A percentile compares a stretch with the other conserved stretches of the same genome.
phyloP scores from a whole-genome alignment of 2,888 invertebrate genomes.

The Caenorhabditis sp. region DNA sequence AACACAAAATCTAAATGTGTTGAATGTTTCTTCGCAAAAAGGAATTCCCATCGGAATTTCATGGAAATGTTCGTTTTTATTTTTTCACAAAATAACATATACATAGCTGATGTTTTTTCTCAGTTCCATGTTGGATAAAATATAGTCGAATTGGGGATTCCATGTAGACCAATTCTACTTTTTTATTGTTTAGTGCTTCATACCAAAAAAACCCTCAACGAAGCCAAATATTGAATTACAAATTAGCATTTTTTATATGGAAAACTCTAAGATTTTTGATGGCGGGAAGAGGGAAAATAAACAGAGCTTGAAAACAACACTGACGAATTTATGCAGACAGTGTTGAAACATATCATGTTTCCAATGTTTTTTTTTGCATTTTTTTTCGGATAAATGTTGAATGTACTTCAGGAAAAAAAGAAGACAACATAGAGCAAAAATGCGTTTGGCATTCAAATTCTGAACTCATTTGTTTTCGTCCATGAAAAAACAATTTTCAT shows the following conservation, averaged over 20 bases:
- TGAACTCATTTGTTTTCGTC: not conserved
- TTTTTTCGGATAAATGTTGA: not conserved
- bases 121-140: not conserved
- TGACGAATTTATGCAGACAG: conserved; percentile 1
- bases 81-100: not conserved
- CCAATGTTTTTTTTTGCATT: not conserved
- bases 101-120: not conserved
- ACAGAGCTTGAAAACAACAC: not conserved
- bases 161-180: not conserved
- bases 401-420: not conserved
- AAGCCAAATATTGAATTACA: conserved; percentile 1
- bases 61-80: not conserved
- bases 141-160: not conserved
- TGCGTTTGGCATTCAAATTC: not conserved
- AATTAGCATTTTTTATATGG: not conserved
- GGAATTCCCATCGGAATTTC: not conserved
- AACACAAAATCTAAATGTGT: not conserved
- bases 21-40: not conserved
- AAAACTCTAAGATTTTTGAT: not conserved
- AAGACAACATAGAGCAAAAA: not conserved
- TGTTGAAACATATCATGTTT: not conserved
- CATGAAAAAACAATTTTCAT: not conserved
- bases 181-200: not conserved
- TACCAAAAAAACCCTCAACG: not conserved
- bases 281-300: not conserved